Percentiles rank a stretch among this genome's conserved stretches.
Conservation (phyloP, 1,140 invertebrate species). For the Anoplolepis gracilipes region DNA sequence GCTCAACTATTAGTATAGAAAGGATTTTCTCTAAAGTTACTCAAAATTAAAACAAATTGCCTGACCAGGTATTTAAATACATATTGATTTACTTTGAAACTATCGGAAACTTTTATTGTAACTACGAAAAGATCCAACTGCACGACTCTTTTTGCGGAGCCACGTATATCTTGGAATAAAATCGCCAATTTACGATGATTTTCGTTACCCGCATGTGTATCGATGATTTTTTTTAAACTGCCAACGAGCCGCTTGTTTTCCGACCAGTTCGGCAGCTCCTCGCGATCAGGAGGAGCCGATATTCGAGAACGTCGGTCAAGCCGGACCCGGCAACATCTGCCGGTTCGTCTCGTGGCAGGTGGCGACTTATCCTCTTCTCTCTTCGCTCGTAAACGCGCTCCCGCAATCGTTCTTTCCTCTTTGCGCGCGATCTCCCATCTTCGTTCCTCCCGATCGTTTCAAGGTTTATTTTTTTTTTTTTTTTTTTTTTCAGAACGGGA, state of each 20-base stretch:
- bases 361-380: conserved; percentile 77
- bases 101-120: background rate
- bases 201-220: background rate
- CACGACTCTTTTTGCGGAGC: background rate
- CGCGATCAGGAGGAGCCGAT: conserved; percentile 78
- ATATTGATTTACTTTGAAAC: background rate
- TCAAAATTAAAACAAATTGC: background rate
- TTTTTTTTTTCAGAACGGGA: conserved; percentile 47
- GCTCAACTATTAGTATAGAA: background rate
- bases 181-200: background rate
- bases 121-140: background rate
- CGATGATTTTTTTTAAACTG: conserved; percentile 60
- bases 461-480: too few species aligned
- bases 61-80: background rate
- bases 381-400: conserved; percentile 49
- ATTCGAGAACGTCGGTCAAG: conserved; percentile 76
- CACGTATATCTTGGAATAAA: background rate
- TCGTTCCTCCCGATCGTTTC: conserved; percentile 16
- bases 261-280: conserved; percentile 59
- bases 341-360: conserved; percentile 76
- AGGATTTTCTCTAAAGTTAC: background rate
- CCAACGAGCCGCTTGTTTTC: conserved; percentile 59
- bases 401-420: conserved; percentile 48
- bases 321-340: conserved; percentile 77
- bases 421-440: conserved; percentile 41